Evolutionary conservation across 92 coral and sea anemone genomes (phyloP).

Genomic region (Actinostola sp.): DNA sequence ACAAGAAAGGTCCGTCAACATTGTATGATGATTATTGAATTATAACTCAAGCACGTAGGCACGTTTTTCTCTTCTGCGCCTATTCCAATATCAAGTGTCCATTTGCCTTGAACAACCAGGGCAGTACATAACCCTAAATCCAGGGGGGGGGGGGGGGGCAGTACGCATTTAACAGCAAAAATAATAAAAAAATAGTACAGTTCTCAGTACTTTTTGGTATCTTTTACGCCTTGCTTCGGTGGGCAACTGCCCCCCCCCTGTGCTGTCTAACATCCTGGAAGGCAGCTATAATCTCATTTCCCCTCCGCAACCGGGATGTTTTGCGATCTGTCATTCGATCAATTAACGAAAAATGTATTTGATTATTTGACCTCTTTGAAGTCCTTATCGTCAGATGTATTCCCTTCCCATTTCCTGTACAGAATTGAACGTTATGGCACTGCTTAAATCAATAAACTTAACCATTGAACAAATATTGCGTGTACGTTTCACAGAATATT

Average conservation of each 20-base stretch:
- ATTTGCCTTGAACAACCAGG: not conserved
- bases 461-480: conserved; percentile 1
- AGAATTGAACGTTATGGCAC: not conserved
- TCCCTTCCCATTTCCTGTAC: conserved; percentile 8
- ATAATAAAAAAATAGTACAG: too few relatives aligned
- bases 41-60: too few relatives aligned
- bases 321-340: conserved; percentile 17
- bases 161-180: too few relatives aligned
- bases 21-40: too few relatives aligned
- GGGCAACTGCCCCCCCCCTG: too few relatives aligned
- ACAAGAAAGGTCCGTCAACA: too few relatives aligned
- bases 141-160: too few relatives aligned
- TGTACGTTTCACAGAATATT: conserved; percentile 7
- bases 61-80: too few relatives aligned
- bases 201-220: too few relatives aligned
- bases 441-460: conserved; percentile 7
- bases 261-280: not conserved
- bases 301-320: conserved; percentile 16
- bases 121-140: too few relatives aligned
- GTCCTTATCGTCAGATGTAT: conserved; percentile 22
- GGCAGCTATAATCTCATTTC: conserved; percentile 8
- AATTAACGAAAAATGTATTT: conserved; percentile 30
- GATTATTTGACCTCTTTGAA: conserved; percentile 15
- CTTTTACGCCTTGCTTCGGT: too few relatives aligned
- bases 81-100: not conserved